A percentile compares a stretch with the other conserved stretches of the same genome.
These are phyloP conservation scores for Chinchilla lanigera DNA, from an alignment of 2,113 vertebrate species.

Conservation along the genomic window DNA sequence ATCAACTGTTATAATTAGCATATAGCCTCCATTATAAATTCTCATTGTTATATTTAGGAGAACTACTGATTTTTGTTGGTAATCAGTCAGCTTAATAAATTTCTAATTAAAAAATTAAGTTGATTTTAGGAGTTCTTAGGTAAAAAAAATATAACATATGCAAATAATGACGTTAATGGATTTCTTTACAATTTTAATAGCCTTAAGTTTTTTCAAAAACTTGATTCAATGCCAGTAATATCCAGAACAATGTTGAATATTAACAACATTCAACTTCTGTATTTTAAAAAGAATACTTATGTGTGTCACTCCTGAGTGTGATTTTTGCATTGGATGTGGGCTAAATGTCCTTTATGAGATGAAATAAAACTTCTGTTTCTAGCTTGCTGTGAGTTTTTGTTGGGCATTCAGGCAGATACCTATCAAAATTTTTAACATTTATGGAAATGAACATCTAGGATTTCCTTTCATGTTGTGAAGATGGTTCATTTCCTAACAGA, in stretches of 20 bases:
- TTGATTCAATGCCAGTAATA: not conserved
- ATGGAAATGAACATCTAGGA: not conserved
- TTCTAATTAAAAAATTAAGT: slow-evolving; percentile 41
- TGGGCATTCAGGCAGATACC: not conserved
- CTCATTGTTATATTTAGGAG: not conserved
- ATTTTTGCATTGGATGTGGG: not conserved
- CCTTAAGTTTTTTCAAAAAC: not conserved
- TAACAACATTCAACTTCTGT: not conserved
- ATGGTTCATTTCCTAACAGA: not conserved
- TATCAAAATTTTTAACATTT: not conserved
- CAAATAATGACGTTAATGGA: not conserved
- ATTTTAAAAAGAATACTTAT: not conserved
- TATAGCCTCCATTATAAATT: not conserved
- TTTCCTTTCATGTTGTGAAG: not conserved
- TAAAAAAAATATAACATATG: not conserved
- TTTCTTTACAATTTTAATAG: slow-evolving; percentile 32
- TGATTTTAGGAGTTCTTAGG: not conserved
- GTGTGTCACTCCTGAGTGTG: not conserved
- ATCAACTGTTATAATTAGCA: not conserved
- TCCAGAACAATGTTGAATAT: not conserved
- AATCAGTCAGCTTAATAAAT: not conserved
- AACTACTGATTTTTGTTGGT: slow-evolving; percentile 19
- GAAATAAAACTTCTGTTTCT: slow-evolving; percentile 9
- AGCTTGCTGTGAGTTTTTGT: not conserved
- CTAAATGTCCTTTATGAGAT: not conserved